Base-by-base conservation (phyloP, 1,140 invertebrate genomes). In the Trissolcus basalis region DNA sequence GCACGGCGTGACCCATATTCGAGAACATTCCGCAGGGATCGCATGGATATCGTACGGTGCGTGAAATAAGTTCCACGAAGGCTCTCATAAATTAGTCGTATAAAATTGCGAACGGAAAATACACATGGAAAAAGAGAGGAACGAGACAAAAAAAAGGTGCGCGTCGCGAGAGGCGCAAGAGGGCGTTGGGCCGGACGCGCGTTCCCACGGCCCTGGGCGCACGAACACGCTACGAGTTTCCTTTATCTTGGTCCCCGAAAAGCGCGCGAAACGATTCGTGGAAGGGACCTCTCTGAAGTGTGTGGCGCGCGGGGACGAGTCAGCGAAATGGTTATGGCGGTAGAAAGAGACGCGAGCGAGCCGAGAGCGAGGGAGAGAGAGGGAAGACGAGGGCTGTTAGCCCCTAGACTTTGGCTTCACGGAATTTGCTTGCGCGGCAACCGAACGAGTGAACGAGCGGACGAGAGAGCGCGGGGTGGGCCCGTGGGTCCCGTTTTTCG, bases 221-320 rank as follows among this genome's bases (percentile, higher is more conserved):
- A 58, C 67, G 60, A 63, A 58, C 74, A 48, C 51, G 50, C 61
- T 35, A 44, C 67, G 61, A 48, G 68, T 73, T 73, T 79, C 60
- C 77, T 81, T 80, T 77, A 79, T 80, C 79, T 79, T 53, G 74
- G 75, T 72, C 75, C 75, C 77, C 77, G 75, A 76, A 81, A 82
- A 79, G 67, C 67, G 59, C 78, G 79, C 77, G 78, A 79, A 72
- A 60, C 56, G 71, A 70, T 81, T 82, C 80, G 63, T 59, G 68
- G 75, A 77, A 72, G 63, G 69, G 63, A 64, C 68, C 54, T 56
- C 54, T 65, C 44, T 56, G 16, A 33, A 68, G 58, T 59, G 63
- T 15, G 36, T 41, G 53, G n/a, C n/a, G n/a, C 19, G 61, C 41
- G 49, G 45, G 36, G 59, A 54, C 54, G 53, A 51, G 65, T 19